phyloP scores from a whole-genome alignment of 1,140 invertebrate genomes.

The Hyphantria cunea region DNA sequence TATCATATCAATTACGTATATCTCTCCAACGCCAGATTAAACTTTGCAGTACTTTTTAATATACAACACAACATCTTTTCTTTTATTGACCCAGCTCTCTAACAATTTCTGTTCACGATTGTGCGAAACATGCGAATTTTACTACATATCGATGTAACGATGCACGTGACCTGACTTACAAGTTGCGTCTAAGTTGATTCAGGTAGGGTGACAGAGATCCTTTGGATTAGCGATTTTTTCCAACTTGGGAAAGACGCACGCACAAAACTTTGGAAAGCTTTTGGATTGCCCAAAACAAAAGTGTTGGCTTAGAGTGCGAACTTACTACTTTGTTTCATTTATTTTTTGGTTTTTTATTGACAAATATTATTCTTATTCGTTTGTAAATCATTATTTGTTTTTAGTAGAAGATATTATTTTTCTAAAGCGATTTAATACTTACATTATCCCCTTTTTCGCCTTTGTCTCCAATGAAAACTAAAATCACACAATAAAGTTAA shows the following conservation, averaged over 20 bases:
- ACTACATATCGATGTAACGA: slow-evolving; percentile 25
- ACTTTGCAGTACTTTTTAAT: slow-evolving; percentile 34
- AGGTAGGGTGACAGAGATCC: slow-evolving; percentile 26
- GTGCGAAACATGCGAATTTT: slow-evolving; percentile 29
- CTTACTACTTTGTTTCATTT: slow-evolving; percentile 22
- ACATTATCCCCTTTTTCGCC: slow-evolving; percentile 51
- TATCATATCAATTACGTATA: no score
- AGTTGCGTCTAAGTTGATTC: slow-evolving; percentile 17
- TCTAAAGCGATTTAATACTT: slow-evolving; percentile 40
- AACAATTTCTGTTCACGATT: slow-evolving; percentile 26
- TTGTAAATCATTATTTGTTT: no score
- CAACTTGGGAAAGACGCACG: slow-evolving; percentile 7
- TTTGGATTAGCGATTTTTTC: slow-evolving; percentile 20
- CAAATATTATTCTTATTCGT: no score
- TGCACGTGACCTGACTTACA: slow-evolving; percentile 22
- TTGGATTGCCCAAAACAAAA: slow-evolving; percentile 20
- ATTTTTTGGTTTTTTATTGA: slow-evolving; percentile 10
- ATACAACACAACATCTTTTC: slow-evolving; percentile 40
- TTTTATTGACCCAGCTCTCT: slow-evolving; percentile 20
- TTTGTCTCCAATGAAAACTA: slow-evolving; percentile 53
- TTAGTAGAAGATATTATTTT: no score
- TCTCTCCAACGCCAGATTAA: slow-evolving; percentile 28
- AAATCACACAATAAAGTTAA: slow-evolving; percentile 16
- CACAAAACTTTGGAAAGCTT: slow-evolving; percentile 12
- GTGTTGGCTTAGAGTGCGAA: slow-evolving; percentile 19